A percentile compares a stretch with the other conserved stretches of the same genome.
phyloP scores from a whole-genome alignment of 2,113 vertebrate species.

The Leptosomus discolor region DNA sequence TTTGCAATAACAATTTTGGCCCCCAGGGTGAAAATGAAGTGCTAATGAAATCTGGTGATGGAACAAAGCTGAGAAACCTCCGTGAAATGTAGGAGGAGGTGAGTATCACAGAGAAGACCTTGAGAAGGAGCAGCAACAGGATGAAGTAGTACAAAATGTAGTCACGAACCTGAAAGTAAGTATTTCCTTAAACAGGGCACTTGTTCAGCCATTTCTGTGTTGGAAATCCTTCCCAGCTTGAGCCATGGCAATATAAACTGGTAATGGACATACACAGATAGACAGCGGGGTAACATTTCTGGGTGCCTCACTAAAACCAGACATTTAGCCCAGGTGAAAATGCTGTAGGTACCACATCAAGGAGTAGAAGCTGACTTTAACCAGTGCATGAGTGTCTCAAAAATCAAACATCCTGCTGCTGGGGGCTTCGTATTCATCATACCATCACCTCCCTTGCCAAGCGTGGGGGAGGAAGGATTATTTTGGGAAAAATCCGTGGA shows the following conservation, averaged over 20 bases:
- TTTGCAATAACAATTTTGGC: neutral
- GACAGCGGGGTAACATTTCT: neutral
- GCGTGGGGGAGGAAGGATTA: rapidly evolving
- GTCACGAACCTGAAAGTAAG: neutral
- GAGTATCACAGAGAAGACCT: neutral
- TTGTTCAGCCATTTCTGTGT: neutral
- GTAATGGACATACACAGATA: rapidly evolving
- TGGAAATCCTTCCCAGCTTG: neutral
- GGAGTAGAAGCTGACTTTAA: neutral
- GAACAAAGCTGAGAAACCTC: neutral
- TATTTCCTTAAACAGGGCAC: neutral
- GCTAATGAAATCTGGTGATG: neutral
- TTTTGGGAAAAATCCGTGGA: neutral
- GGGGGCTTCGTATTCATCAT: neutral
- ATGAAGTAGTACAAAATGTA: neutral
- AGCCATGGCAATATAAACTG: neutral
- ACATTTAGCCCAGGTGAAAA: neutral
- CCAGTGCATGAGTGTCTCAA: neutral
- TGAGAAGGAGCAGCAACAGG: neutral
- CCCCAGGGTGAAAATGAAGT: neutral
- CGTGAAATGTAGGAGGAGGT: neutral
- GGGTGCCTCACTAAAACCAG: neutral
- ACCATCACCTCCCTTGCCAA: neutral
- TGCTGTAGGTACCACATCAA: neutral
- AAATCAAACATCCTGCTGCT: neutral